phyloP scores from a whole-genome alignment of 2,888 invertebrate species.

The Anthoptus insignis region DNA sequence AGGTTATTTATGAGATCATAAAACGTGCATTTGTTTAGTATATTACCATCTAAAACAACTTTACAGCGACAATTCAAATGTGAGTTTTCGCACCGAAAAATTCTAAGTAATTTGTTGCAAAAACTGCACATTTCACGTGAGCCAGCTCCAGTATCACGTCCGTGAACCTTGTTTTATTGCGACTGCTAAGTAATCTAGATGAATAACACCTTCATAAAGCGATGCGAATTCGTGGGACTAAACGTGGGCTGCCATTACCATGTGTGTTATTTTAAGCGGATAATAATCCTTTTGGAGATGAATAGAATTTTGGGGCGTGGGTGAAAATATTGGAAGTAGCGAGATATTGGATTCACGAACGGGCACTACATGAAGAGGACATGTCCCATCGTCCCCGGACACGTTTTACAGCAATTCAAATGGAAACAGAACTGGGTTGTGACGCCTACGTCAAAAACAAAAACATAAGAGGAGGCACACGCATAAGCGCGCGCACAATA shows the following conservation, averaged over 20 bases:
- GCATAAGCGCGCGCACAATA: slow-evolving; percentile 79
- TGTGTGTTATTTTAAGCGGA: slow-evolving; percentile 64
- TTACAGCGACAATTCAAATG: slow-evolving; percentile 72
- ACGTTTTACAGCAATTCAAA: slow-evolving; percentile 68
- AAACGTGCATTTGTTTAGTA: slow-evolving; percentile 71
- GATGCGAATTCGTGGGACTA: slow-evolving; percentile 66
- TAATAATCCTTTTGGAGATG: slow-evolving; percentile 69
- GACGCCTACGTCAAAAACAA: slow-evolving; percentile 78
- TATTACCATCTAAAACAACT: slow-evolving; percentile 71
- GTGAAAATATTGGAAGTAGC: slow-evolving; percentile 69
- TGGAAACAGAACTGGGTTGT: slow-evolving; percentile 68
- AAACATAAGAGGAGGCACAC: slow-evolving; percentile 67
- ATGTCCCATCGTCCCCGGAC: slow-evolving; percentile 58
- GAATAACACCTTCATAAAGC: slow-evolving; percentile 76
- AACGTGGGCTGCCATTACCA: slow-evolving; percentile 73
- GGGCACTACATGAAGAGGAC: slow-evolving; percentile 65
- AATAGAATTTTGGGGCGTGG: slow-evolving; percentile 75
- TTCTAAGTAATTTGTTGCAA: slow-evolving; percentile 77
- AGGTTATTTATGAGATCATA: slow-evolving; percentile 67
- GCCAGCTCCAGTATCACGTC: slow-evolving; percentile 62
- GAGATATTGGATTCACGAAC: slow-evolving; percentile 56
- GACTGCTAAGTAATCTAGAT: slow-evolving; percentile 76
- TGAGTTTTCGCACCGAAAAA: slow-evolving; percentile 70
- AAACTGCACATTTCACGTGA: slow-evolving; percentile 80
- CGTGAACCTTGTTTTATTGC: slow-evolving; percentile 77